Conservation (phyloP, 2,113 vertebrate genomes). For the Xenopus laevis region DNA sequence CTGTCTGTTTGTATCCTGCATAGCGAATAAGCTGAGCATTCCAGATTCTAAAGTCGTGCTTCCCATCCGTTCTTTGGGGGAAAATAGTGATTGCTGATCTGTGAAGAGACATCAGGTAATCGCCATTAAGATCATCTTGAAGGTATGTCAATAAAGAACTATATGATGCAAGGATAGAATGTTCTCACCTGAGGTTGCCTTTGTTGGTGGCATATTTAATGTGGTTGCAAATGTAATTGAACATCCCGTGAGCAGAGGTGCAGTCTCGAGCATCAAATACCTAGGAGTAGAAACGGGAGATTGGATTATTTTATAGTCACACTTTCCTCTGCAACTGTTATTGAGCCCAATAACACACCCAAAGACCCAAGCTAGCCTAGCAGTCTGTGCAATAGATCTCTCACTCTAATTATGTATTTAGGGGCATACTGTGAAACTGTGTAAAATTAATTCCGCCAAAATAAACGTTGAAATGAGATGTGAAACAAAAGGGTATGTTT, state of each 20-base stretch:
- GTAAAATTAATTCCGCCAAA: too few species aligned
- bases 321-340: too few species aligned
- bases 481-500: too few species aligned
- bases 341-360: too few species aligned
- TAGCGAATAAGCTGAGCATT: slow-evolving; percentile 95
- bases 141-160: background rate
- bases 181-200: slow-evolving; percentile 87
- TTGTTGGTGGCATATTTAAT: slow-evolving; percentile 98
- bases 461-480: too few species aligned
- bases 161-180: background rate
- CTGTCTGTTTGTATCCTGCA: slow-evolving; percentile 89
- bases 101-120: slow-evolving; percentile 23
- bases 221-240: slow-evolving; percentile 98
- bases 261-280: slow-evolving; percentile 97
- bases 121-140: background rate
- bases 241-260: slow-evolving; percentile 94
- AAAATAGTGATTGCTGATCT: slow-evolving; percentile 95
- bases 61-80: slow-evolving; percentile 85
- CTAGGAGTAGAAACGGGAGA: slow-evolving; percentile 57
- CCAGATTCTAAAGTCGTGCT: slow-evolving; percentile 92
- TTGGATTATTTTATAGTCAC: too few species aligned
- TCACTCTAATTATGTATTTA: too few species aligned
- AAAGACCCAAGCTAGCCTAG: too few species aligned
- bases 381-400: too few species aligned
- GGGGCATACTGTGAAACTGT: too few species aligned